These are phyloP conservation scores for Polypedilum pembai DNA, from an alignment of 1,140 invertebrate genomes.

Conservation along the genomic window DNA sequence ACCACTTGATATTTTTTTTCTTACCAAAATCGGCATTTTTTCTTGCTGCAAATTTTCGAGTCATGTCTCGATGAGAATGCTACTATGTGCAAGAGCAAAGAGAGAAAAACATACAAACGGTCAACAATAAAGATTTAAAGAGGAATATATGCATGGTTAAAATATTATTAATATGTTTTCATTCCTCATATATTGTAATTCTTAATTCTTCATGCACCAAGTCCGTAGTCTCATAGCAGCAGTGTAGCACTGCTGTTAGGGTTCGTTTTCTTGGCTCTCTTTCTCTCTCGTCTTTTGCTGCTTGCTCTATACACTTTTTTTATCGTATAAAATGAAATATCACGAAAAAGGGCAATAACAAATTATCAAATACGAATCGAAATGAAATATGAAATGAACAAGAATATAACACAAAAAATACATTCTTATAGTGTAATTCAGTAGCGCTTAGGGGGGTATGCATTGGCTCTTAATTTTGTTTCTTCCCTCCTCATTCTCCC, in stretches of 20 bases:
- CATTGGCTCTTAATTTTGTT: slow-evolving; percentile 9
- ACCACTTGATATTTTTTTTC: slow-evolving; percentile 21
- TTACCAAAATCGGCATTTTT: slow-evolving; percentile 23
- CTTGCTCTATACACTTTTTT: slow-evolving; percentile 18
- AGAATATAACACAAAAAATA: slow-evolving; percentile 25
- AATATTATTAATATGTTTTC: slow-evolving; percentile 27
- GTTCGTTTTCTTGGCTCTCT: neutral
- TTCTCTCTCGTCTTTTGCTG: neutral
- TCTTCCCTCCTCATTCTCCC: neutral
- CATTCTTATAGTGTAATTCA: slow-evolving; percentile 23
- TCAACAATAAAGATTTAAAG: slow-evolving; percentile 21
- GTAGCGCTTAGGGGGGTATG: slow-evolving; percentile 25
- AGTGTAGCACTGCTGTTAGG: neutral
- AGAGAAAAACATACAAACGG: slow-evolving; percentile 23
- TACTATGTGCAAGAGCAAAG: slow-evolving; percentile 20
- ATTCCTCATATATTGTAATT: slow-evolving; percentile 28
- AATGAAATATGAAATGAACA: slow-evolving; percentile 28
- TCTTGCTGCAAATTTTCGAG: neutral
- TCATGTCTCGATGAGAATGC: slow-evolving; percentile 10
- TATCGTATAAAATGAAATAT: slow-evolving; percentile 26
- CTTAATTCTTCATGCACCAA: slow-evolving; percentile 12
- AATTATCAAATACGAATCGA: slow-evolving; percentile 27
- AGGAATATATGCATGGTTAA: slow-evolving; percentile 15
- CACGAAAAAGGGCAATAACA: slow-evolving; percentile 26
- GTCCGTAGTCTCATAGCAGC: neutral